Conservation (phyloP, 2,797 vertebrate species). For the Hipposideros larvatus region DNA sequence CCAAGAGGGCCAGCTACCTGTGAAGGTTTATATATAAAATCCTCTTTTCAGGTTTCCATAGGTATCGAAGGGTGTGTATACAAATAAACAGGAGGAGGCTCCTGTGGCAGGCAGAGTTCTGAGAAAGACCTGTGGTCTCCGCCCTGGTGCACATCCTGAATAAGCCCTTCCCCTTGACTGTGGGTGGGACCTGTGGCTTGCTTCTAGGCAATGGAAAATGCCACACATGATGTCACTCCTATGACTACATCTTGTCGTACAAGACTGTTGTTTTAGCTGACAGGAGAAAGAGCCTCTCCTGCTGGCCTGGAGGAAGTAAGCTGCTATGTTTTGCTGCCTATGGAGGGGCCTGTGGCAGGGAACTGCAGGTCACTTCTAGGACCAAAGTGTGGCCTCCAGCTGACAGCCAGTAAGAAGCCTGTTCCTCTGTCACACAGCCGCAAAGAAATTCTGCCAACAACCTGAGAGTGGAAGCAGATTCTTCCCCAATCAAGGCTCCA, state of each 20-base stretch:
- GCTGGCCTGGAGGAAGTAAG: not conserved
- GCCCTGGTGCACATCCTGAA: not conserved
- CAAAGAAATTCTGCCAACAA: not conserved
- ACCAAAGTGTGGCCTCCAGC: not conserved
- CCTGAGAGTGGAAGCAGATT: not conserved
- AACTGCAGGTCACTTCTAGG: not conserved
- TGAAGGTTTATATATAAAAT: not conserved
- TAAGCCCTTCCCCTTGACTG: too few relatives aligned
- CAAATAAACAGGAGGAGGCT: not conserved
- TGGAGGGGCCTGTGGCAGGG: not conserved
- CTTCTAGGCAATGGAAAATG: not conserved
- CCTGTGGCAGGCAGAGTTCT: not conserved
- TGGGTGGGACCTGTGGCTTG: not conserved
- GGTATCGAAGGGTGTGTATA: not conserved
- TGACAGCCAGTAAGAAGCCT: accelerated
- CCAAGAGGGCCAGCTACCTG: too few relatives aligned
- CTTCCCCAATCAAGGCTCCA: not conserved
- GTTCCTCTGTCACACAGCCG: accelerated
- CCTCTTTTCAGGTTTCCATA: not conserved
- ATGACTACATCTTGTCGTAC: not conserved
- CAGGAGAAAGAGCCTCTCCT: not conserved
- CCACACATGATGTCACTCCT: not conserved
- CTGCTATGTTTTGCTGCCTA: not conserved
- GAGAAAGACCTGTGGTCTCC: not conserved
- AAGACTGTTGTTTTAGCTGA: not conserved